These are phyloP conservation scores for Larimichthys crocea DNA, from an alignment of 2,113 vertebrate species.

Conservation along the genomic window DNA sequence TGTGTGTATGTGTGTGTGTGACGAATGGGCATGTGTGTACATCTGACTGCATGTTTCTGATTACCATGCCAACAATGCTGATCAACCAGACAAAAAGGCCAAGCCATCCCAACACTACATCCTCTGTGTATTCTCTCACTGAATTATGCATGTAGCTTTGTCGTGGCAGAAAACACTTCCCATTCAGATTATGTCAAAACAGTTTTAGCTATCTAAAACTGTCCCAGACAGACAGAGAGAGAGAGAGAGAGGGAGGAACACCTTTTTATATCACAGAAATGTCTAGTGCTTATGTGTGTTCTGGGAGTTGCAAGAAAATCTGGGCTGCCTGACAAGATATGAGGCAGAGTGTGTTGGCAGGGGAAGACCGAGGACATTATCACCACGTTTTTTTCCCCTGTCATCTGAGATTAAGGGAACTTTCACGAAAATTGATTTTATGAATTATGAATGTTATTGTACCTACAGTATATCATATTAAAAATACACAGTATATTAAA, in stretches of 20 bases:
- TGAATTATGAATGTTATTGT: neutral
- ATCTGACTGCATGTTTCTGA: slow-evolving; percentile 2
- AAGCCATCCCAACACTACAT: slow-evolving; percentile 35
- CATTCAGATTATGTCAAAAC: slow-evolving; percentile 53
- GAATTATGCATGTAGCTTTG: slow-evolving; percentile 54
- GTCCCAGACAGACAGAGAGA: neutral
- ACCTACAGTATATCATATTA: neutral
- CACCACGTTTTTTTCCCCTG: neutral
- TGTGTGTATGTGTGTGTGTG: neutral
- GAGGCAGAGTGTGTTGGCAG: neutral
- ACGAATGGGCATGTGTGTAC: neutral
- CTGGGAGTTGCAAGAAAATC: slow-evolving; percentile 5
- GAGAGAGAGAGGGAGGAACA: neutral
- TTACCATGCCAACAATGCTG: slow-evolving; percentile 27
- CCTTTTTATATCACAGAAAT: slow-evolving; percentile 29
- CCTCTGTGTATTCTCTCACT: slow-evolving; percentile 38
- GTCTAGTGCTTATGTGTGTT: slow-evolving; percentile 17
- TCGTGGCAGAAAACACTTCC: slow-evolving; percentile 31
- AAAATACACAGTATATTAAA: neutral
- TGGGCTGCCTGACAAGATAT: slow-evolving; percentile 22
- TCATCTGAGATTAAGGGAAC: neutral
- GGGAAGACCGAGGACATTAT: neutral
- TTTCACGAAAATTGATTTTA: neutral
- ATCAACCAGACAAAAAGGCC: slow-evolving; percentile 50
- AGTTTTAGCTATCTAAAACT: slow-evolving; percentile 34